Evolutionary conservation across 2,888 invertebrate species (phyloP).

Genomic region (Caradrina kadenii): DNA sequence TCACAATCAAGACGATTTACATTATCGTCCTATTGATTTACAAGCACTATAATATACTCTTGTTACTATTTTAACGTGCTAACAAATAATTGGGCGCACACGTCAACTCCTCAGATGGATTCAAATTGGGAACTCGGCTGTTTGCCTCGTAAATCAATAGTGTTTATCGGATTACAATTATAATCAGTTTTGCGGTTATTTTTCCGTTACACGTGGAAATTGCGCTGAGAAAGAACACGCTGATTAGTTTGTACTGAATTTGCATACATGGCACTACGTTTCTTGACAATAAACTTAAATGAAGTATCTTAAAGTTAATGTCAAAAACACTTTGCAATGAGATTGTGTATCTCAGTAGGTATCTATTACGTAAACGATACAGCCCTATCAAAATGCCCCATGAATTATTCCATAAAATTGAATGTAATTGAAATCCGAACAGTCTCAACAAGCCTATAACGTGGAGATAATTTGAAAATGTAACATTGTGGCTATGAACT

Average conservation of each 20-base stretch:
- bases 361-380: not conserved
- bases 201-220: slow-evolving; percentile 56
- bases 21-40: slow-evolving; percentile 88
- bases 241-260: slow-evolving; percentile 46
- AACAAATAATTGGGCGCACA: slow-evolving; percentile 83
- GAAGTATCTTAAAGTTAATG: slow-evolving; percentile 9
- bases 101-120: slow-evolving; percentile 56
- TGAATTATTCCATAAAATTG: slow-evolving; percentile 36
- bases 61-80: slow-evolving; percentile 77
- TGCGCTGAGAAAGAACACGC: slow-evolving; percentile 40
- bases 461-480: slow-evolving; percentile 58
- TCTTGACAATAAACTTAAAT: slow-evolving; percentile 39
- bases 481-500: slow-evolving; percentile 62
- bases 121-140: slow-evolving; percentile 45
- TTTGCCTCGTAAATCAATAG: slow-evolving; percentile 51
- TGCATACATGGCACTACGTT: slow-evolving; percentile 20
- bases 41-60: slow-evolving; percentile 70
- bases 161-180: slow-evolving; percentile 53
- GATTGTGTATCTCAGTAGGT: not conserved
- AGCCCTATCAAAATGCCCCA: slow-evolving; percentile 8
- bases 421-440: slow-evolving; percentile 45
- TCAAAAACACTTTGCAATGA: slow-evolving; percentile 6
- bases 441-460: slow-evolving; percentile 44
- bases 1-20: slow-evolving; percentile 87
- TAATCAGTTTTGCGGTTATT: slow-evolving; percentile 48